Percentiles rank a stretch among this genome's conserved stretches.
Evolutionary conservation across 2,888 invertebrate genomes (phyloP).

Genomic region (Hypolimnas misippus): DNA sequence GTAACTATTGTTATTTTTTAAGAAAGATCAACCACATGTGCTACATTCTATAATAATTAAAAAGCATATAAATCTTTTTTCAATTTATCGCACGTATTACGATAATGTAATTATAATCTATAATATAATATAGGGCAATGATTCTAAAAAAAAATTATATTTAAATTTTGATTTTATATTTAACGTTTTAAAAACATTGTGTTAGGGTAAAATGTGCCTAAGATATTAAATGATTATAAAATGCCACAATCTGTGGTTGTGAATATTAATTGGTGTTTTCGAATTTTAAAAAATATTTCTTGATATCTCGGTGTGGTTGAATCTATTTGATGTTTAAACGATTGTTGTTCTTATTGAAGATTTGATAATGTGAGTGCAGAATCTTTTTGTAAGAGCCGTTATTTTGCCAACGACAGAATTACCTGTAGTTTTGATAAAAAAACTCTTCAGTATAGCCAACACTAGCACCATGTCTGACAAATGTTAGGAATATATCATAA

Average conservation of each 20-base stretch:
- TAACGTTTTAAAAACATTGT: conserved; percentile 38
- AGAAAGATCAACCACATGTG: not conserved
- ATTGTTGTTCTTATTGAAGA: conserved; percentile 21
- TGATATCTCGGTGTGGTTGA: conserved; percentile 20
- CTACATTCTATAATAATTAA: not conserved
- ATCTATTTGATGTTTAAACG: conserved; percentile 43
- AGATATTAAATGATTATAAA: conserved; percentile 33
- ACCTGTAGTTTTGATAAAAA: not conserved
- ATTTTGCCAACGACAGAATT: not conserved
- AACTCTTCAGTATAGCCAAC: too few relatives aligned
- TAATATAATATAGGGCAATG: not conserved
- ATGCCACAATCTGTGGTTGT: conserved; percentile 19
- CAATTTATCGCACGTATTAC: not conserved
- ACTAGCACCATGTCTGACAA: too few relatives aligned
- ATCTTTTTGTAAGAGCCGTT: conserved; percentile 2
- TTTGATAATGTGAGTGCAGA: not conserved
- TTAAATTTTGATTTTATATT: not conserved
- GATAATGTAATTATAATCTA: not conserved
- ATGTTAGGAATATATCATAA: too few relatives aligned
- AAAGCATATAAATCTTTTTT: not conserved
- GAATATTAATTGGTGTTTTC: conserved; percentile 11
- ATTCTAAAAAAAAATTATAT: not conserved
- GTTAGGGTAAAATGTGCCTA: conserved; percentile 65
- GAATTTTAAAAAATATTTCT: conserved; percentile 19
- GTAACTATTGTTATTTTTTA: not conserved